Base-by-base conservation (phyloP, 2,797 vertebrate species). In the Phylloscopus collybita region DNA sequence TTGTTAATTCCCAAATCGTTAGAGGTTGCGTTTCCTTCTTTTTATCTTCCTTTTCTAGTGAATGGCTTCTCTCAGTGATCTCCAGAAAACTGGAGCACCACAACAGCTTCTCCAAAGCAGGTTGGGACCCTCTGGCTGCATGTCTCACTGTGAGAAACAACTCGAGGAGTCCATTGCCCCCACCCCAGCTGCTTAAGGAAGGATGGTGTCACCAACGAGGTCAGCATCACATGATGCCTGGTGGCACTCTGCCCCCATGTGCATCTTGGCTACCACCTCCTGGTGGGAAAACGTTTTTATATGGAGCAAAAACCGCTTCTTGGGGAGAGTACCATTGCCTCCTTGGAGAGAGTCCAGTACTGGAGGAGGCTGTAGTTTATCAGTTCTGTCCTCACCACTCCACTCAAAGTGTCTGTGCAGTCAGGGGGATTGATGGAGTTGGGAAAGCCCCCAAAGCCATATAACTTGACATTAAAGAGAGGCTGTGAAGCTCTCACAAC, bases 391-490 rank as follows among this genome's bases (percentile, higher is more conserved):
- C 80, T 93, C 85, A 95, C 72, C 51, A 72, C 92, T 96, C 91
- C 73, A 67, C 78, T 90, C 87, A 84, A 96, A 95, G 76, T 92
- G 61, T 96, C 67, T 88, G 19, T 38, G 62, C 61, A 20, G 5
- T 91, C 91, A 54, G 8, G 66, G 83, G 78, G 70, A 92, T 93
- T 95, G 69, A 96, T 71, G 57, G 82, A 92, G 23, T 71, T 75
- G 74, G 66, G 38, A 92, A 97, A 92, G 42, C 75, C 76, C 90
- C 83, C 71, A 73, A 78, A 96, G 94, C 60, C 82, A 80, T 61
- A 95, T 64, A 96, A 81, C 54, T 96, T 95, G 60, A 83, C 74
- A 95, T 95, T 88, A 95, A 93, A 95, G 83, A 67, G 90, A 90
- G 50, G 23, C 42, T 82, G 73, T 32, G 57, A 95, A 86, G 73